A percentile compares a stretch with the other conserved stretches of the same genome.
phyloP scores from a whole-genome alignment of 2,113 vertebrate species.

The Rhinogobius similis region DNA sequence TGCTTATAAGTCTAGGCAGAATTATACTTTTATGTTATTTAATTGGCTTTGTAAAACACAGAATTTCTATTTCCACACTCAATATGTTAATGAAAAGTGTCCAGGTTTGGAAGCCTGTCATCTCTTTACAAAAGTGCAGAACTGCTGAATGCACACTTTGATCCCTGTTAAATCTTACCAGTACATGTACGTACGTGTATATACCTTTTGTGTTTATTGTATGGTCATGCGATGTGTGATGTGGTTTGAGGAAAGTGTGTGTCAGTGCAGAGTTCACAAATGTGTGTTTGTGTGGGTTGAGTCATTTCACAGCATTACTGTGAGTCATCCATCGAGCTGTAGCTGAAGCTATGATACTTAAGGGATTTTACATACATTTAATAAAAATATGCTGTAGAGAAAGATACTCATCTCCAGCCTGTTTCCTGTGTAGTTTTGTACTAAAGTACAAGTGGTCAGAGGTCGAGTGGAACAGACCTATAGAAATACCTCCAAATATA shows the following conservation, averaged over 20 bases:
- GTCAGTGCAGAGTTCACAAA: conserved; percentile 38
- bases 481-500: neutral
- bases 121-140: neutral
- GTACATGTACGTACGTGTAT: neutral
- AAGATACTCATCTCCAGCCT: conserved; percentile 35
- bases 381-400: conserved; percentile 38
- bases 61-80: too few relatives aligned
- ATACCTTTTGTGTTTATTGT: neutral
- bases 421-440: conserved; percentile 13
- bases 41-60: neutral
- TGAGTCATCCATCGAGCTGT: conserved; percentile 75
- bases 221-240: conserved; percentile 17
- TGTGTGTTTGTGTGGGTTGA: conserved; percentile 65
- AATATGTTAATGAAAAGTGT: neutral
- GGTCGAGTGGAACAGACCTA: neutral
- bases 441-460: conserved; percentile 16
- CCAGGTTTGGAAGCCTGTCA: neutral
- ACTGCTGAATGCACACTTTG: neutral
- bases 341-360: conserved; percentile 60
- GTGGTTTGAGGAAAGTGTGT: conserved; percentile 37
- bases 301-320: conserved; percentile 66
- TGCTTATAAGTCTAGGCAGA: neutral
- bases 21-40: neutral
- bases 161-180: neutral
- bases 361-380: conserved; percentile 65